These are phyloP conservation scores for Ceuthmochares aereus DNA, from an alignment of 2,113 vertebrate genomes.

Conservation along the genomic window DNA sequence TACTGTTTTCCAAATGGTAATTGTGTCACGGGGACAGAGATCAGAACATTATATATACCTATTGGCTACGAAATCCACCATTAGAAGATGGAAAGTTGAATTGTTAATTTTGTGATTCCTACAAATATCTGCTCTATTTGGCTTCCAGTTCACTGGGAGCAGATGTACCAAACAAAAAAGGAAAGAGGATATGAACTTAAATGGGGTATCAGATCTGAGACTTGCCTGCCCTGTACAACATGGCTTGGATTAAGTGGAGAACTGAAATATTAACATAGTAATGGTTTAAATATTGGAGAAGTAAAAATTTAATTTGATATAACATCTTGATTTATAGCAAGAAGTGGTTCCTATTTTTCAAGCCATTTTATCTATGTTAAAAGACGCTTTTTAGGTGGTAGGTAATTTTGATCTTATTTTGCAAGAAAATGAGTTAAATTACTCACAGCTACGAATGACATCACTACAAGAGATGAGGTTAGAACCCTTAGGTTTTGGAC, in stretches of 20 bases:
- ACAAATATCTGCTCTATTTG: conserved; percentile 28
- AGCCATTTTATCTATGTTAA: neutral
- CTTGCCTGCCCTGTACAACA: neutral
- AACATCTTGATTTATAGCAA: neutral
- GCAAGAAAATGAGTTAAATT: neutral
- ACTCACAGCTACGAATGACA: neutral
- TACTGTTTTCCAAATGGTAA: neutral
- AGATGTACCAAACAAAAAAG: neutral
- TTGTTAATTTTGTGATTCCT: conserved; percentile 8
- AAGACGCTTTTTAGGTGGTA: neutral
- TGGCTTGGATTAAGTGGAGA: neutral
- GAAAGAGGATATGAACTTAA: neutral
- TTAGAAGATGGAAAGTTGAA: neutral
- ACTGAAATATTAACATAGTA: neutral
- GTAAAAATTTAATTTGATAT: neutral
- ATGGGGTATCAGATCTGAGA: neutral
- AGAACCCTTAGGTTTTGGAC: neutral
- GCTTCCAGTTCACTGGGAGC: neutral
- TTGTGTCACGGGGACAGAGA: neutral
- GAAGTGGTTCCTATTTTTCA: neutral
- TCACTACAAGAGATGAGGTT: neutral
- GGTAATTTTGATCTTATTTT: neutral
- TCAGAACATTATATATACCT: neutral
- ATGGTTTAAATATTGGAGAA: neutral
- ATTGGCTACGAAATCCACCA: neutral